Conservation (phyloP, 2,113 vertebrate genomes). For the Herpailurus yagouaroundi region DNA sequence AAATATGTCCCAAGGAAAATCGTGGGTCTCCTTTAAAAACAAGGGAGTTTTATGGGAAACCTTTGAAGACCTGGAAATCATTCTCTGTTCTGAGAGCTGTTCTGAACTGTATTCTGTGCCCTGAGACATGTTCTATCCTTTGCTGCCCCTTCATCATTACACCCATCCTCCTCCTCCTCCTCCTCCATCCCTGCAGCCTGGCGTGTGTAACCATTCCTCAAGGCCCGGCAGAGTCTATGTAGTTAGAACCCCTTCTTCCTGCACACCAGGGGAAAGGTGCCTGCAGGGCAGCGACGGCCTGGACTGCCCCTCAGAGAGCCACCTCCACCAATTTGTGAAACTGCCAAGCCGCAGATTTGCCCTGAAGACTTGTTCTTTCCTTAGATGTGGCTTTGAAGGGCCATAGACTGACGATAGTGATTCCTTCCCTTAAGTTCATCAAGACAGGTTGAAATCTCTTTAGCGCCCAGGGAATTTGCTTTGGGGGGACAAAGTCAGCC, state of each 20-base stretch:
- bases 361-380: neutral
- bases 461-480: neutral
- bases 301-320: neutral
- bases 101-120: neutral
- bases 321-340: neutral
- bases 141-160: neutral
- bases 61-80: neutral
- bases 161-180: neutral
- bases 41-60: neutral
- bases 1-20: slow-evolving; percentile 26
- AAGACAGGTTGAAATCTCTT: neutral
- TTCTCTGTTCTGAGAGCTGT: neutral
- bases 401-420: neutral
- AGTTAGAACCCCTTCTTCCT: neutral
- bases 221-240: neutral
- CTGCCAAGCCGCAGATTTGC: neutral
- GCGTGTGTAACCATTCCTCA: rapidly evolving
- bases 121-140: neutral
- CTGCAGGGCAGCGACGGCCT: neutral
- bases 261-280: too few relatives aligned
- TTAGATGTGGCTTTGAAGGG: neutral
- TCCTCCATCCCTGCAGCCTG: neutral
- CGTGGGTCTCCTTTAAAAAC: neutral
- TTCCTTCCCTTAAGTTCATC: neutral
- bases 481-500: neutral